Evolutionary conservation across 2,888 invertebrate species (phyloP).

Genomic region (Gonocerus acuteangulatus): DNA sequence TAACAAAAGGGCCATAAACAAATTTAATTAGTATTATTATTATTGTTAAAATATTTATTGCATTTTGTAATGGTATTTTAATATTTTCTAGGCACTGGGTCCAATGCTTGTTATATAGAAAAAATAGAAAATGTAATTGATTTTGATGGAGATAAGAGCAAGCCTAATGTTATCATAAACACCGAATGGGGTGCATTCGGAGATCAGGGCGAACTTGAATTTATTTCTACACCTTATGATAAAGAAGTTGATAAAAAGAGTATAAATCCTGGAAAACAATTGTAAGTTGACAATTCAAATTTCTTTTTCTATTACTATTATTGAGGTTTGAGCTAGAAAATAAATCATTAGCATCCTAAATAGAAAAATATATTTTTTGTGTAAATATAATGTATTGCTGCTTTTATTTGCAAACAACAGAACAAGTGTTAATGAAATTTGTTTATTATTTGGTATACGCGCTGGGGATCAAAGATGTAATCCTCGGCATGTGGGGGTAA

Average conservation of each 20-base stretch:
- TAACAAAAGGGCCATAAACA: too few species aligned
- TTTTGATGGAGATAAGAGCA: constrained; percentile 53
- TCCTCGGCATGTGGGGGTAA: too few species aligned
- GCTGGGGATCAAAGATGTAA: too few species aligned
- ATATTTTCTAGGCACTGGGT: constrained; percentile 65
- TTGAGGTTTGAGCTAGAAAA: neutral
- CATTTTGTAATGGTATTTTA: too few species aligned
- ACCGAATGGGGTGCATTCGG: constrained; percentile 83
- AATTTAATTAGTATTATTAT: too few species aligned
- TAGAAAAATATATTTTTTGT: neutral
- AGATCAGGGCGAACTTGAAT: constrained; percentile 70
- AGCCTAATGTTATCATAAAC: constrained; percentile 53
- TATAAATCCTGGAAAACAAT: constrained; percentile 32
- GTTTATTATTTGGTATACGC: too few species aligned
- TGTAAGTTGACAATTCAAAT: constrained; percentile 23
- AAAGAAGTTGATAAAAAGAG: constrained; percentile 55
- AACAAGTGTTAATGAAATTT: too few species aligned
- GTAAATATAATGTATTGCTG: too few species aligned
- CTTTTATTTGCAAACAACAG: too few species aligned
- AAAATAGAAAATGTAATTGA: constrained; percentile 59
- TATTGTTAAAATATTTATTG: too few species aligned
- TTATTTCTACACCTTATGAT: constrained; percentile 66
- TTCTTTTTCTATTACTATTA: neutral
- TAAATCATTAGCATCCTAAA: neutral
- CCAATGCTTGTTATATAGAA: constrained; percentile 75